Base-by-base conservation (phyloP, 2,113 vertebrate genomes). In the Colaptes auratus region DNA sequence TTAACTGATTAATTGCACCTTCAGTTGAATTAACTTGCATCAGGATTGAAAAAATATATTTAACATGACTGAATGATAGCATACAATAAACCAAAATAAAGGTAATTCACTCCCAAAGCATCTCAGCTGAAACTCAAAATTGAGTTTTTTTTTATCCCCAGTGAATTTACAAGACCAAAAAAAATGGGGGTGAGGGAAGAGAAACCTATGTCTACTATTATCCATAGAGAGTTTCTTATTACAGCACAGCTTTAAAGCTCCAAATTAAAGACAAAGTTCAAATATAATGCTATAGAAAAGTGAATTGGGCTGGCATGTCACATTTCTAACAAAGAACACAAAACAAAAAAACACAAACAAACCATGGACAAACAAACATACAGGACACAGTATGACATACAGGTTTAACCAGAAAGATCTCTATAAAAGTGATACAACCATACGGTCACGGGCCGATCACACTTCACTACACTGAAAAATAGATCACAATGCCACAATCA, bases 131-230 rank as follows among this genome's bases (percentile, higher is more conserved):
- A 87, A 78, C 15, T 28, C 20, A 59, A 59, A 27, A 12, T 10
- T 53, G 15, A 87, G 3, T 81, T 28, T 71, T 78, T 92, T 58
- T 66, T 82, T 15, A 18, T 82, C 82, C 55, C 44, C 27, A 63
- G 35, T 11, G 9, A 89, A 79, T 7, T 58, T 3, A 36, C 13
- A 20, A 50, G 21, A 23, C 23, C n/a, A n/a, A 24, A 52, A 23
- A 73, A 65, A 59, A 39, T 0, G 9, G 7, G 2, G 2, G 10
- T 28, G 2, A 1, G 10, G 27, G 2, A 53, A 88, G 19, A 39
- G 2, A 77, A 70, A 39, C 39, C 39, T 39, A 39, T 39, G 11
- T 39, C 39, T 39, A 39, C 39, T 39, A 39, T 39, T 12, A 39
- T 11, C 39, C 39, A 39, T 12, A 39, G 10, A 39, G 39, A 39